Base-by-base conservation (phyloP, 1,140 invertebrate genomes). In the Rhopalosiphum maidis region DNA sequence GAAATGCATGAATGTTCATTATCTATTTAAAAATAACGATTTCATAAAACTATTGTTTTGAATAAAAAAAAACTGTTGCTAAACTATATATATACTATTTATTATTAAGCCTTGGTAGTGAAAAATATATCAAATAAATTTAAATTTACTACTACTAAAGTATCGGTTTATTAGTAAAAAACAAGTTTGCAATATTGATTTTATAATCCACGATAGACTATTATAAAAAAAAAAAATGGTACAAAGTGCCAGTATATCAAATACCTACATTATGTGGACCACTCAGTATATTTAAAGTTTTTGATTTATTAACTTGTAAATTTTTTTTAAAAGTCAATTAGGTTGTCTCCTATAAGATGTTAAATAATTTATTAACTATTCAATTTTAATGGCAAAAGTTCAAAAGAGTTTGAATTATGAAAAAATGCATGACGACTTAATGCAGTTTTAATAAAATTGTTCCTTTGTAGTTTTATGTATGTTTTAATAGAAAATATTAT, bases 361-460 rank as follows among this genome's bases (percentile, higher is more conserved):
- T 77, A 77, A 77, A n/a, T 77, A 77, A 77, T 77, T 15, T 77
- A 77, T 77, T 77, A 77, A 77, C 15, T n/a, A 77, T 77, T 77
- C 30, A 77, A 77, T 77, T 77, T 18, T 77, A 77, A 77, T 77
- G 30, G n/a, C 23, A 35, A 18, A n/a, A 77, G 60, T 77, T 77
- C 30, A 77, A 77, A 77, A 77, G 60, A 77, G 15, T n/a, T 77
- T 77, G n/a, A 35, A 77, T 77, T 18, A n/a, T 77, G 30, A n/a
- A 18, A 77, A 77, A n/a, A 30, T 77, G 30, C n/a, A 77, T 5
- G 5, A 77, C n/a, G 30, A n/a, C n/a, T 68, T 68, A n/a, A 77
- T n/a, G 15, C 15, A 68, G n/a, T 77, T 77, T n/a, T n/a, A n/a
- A 77, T 18, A n/a, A 68, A 30, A 68, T n/a, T 60, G 11, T 60